Conservation (phyloP, 2,797 vertebrate genomes). For the Chelmon rostratus region DNA sequence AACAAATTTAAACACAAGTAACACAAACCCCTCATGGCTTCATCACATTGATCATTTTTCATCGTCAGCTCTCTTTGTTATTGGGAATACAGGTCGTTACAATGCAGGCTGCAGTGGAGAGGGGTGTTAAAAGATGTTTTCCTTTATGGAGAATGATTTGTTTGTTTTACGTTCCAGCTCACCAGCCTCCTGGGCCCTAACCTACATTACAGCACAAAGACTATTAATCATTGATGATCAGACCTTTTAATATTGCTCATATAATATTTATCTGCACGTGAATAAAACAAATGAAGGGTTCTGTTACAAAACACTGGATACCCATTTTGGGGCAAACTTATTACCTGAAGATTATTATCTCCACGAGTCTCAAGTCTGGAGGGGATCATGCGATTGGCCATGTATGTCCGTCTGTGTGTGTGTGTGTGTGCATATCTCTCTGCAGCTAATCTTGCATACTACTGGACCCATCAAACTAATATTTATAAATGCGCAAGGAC, state of each 20-base stretch:
- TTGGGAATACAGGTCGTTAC: conserved; percentile 58
- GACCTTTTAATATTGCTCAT: conserved; percentile 81
- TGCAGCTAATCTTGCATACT: too few species aligned
- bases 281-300: conserved; percentile 64
- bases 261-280: conserved; percentile 67
- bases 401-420: too few species aligned
- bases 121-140: conserved; percentile 72
- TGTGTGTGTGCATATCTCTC: too few species aligned
- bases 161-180: conserved; percentile 77
- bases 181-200: conserved; percentile 78
- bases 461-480: too few species aligned
- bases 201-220: conserved; percentile 85
- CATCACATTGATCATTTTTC: conserved; percentile 46
- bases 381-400: too few species aligned
- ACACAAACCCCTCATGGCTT: conserved; percentile 46
- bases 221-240: conserved; percentile 86
- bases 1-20: conserved; percentile 43
- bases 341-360: conserved; percentile 9
- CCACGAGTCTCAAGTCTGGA: too few species aligned
- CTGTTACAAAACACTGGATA: conserved; percentile 29
- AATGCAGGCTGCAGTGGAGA: conserved; percentile 41
- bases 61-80: conserved; percentile 39
- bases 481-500: too few species aligned
- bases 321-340: not conserved
- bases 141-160: conserved; percentile 75